Conservation (phyloP, 2,888 invertebrate species). For the Tenthredo livida region DNA sequence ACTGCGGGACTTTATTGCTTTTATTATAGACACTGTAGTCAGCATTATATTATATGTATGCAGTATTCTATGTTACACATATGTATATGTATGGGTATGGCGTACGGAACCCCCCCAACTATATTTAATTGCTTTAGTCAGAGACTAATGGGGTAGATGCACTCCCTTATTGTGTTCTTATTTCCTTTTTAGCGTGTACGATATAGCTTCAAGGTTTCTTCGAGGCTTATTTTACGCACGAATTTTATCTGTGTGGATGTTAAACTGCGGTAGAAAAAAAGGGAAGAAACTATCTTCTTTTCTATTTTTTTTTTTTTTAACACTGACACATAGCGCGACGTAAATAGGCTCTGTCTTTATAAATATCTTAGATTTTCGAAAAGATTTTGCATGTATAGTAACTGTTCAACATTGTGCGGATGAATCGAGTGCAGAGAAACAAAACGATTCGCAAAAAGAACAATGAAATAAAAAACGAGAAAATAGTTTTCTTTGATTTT, state of each 20-base stretch:
- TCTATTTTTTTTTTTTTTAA: background rate
- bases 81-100: background rate
- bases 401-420: background rate
- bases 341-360: background rate
- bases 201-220: slow-evolving; percentile 5
- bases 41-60: background rate
- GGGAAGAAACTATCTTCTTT: background rate
- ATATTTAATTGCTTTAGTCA: slow-evolving; percentile 48
- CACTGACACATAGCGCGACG: slow-evolving; percentile 6
- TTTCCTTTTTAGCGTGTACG: background rate
- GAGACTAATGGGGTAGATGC: slow-evolving; percentile 27
- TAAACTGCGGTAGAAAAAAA: background rate
- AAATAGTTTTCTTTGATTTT: background rate
- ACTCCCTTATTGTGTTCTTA: slow-evolving; percentile 34
- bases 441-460: background rate
- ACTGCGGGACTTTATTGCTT: background rate
- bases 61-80: no score
- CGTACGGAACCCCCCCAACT: slow-evolving; percentile 21
- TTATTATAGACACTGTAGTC: slow-evolving; percentile 28
- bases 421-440: background rate
- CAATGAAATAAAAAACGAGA: background rate
- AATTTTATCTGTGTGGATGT: background rate
- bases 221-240: slow-evolving; percentile 22
- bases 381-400: background rate
- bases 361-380: background rate